Conservation (phyloP, 2,113 vertebrate species). For the Trichechus manatus region DNA sequence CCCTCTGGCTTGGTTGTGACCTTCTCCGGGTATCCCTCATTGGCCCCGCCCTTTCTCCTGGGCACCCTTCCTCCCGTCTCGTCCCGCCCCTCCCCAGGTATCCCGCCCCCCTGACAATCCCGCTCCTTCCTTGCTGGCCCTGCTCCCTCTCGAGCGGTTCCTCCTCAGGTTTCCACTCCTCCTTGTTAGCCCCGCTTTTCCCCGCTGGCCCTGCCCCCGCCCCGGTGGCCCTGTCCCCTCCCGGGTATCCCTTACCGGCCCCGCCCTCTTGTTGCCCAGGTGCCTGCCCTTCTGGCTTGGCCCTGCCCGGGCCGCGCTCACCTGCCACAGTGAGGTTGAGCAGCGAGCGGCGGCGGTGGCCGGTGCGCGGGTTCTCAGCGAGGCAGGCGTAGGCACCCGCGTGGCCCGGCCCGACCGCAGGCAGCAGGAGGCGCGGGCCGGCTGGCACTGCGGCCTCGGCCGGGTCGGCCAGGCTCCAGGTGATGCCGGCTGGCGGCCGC, state of each 20-base stretch:
- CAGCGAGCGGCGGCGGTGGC: slow-evolving; percentile 67
- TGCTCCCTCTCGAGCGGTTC: neutral
- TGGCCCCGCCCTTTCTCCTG: too few species aligned
- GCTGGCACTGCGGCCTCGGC: slow-evolving; percentile 72
- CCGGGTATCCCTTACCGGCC: accelerated
- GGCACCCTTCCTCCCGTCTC: too few species aligned
- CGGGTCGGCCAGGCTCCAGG: slow-evolving; percentile 80
- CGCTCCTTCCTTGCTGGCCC: neutral
- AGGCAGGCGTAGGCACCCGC: slow-evolving; percentile 81
- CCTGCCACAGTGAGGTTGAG: slow-evolving; percentile 74
- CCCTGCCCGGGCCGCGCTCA: neutral
- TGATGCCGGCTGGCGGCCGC: slow-evolving; percentile 77
- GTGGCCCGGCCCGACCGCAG: slow-evolving; percentile 72
- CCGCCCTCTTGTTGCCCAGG: accelerated
- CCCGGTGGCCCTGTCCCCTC: too few species aligned
- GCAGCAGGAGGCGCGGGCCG: slow-evolving; percentile 73
- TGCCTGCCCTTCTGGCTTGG: accelerated
- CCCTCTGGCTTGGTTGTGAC: neutral
- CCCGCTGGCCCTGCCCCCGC: too few species aligned
- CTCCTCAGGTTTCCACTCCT: neutral
- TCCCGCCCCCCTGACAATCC: too few species aligned
- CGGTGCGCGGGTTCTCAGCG: slow-evolving; percentile 76
- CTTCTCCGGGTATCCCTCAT: neutral
- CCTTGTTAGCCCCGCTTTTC: neutral
- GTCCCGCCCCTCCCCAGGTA: too few species aligned